These are phyloP conservation scores for Drosophila parabipectinata DNA, from an alignment of 1,140 invertebrate species.

Conservation along the genomic window DNA sequence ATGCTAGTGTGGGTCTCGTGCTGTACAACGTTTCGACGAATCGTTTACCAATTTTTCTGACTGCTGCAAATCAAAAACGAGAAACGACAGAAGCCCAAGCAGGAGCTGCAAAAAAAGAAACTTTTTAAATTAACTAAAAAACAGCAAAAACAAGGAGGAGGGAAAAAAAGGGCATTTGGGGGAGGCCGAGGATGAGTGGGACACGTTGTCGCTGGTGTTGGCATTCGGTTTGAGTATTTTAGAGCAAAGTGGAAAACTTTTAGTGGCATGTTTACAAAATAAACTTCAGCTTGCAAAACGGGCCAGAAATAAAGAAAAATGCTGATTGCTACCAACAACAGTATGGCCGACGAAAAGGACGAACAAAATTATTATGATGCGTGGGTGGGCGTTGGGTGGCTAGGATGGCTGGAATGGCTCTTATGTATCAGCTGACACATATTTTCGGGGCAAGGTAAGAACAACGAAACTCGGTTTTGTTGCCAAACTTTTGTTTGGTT, in stretches of 20 bases:
- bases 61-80: conserved; percentile 77
- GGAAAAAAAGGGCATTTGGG: not conserved
- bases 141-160: conserved; percentile 43
- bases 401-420: conserved; percentile 16
- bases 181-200: conserved; percentile 2
- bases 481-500: conserved; percentile 72
- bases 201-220: conserved; percentile 76
- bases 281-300: conserved; percentile 78
- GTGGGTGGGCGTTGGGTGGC: conserved; percentile 25
- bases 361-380: conserved; percentile 65
- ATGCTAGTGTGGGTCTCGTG: conserved; percentile 8
- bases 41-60: conserved; percentile 81
- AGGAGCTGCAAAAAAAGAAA: conserved; percentile 57
- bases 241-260: conserved; percentile 83
- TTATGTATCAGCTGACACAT: conserved; percentile 64
- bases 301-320: conserved; percentile 69
- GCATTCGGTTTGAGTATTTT: conserved; percentile 81
- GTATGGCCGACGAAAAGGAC: conserved; percentile 7
- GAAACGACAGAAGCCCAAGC: conserved; percentile 31
- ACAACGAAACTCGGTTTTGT: conserved; percentile 29
- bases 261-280: conserved; percentile 83
- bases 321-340: conserved; percentile 65
- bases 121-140: conserved; percentile 83
- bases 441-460: conserved; percentile 71
- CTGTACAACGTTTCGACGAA: conserved; percentile 62